phyloP scores from a whole-genome alignment of 92 coral and sea anemone species.

The Porites cylindrica region DNA sequence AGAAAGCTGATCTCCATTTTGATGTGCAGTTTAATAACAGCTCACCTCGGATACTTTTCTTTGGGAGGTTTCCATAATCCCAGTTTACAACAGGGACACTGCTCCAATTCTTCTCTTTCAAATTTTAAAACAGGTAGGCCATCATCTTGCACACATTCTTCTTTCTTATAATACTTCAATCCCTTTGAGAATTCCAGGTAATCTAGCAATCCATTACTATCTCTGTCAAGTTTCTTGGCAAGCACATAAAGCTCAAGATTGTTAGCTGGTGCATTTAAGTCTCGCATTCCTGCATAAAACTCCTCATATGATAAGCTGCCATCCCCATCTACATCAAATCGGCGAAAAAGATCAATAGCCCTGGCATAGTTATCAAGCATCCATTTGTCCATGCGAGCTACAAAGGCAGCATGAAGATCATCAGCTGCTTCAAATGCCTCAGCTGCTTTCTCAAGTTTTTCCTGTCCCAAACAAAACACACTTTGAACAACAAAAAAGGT shows the following conservation, averaged over 20 bases:
- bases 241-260: conserved; percentile 93
- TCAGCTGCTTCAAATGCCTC: conserved; percentile 97
- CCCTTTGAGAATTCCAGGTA: conserved; percentile 98
- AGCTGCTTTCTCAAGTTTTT: conserved; percentile 96
- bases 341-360: conserved; percentile 94
- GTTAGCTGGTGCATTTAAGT: conserved; percentile 95
- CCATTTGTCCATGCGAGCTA: conserved; percentile 98
- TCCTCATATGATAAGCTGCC: conserved; percentile 96
- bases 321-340: conserved; percentile 98
- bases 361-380: conserved; percentile 94
- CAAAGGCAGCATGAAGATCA: conserved; percentile 94
- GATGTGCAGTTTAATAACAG: no score
- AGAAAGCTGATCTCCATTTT: no score
- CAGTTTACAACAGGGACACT: conserved; percentile 96
- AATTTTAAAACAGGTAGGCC: conserved; percentile 88
- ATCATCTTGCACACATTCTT: conserved; percentile 83
- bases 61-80: conserved; percentile 90
- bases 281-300: conserved; percentile 99
- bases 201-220: conserved; percentile 88
- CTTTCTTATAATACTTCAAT: conserved; percentile 84
- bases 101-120: conserved; percentile 92
- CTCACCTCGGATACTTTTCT: conserved; percentile 93
- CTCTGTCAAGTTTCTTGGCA: conserved; percentile 92
- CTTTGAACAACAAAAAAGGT: neutral
- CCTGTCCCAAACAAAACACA: conserved; percentile 54